These are phyloP conservation scores for Eulithis testata DNA, from an alignment of 2,888 invertebrate species.

Conservation along the genomic window DNA sequence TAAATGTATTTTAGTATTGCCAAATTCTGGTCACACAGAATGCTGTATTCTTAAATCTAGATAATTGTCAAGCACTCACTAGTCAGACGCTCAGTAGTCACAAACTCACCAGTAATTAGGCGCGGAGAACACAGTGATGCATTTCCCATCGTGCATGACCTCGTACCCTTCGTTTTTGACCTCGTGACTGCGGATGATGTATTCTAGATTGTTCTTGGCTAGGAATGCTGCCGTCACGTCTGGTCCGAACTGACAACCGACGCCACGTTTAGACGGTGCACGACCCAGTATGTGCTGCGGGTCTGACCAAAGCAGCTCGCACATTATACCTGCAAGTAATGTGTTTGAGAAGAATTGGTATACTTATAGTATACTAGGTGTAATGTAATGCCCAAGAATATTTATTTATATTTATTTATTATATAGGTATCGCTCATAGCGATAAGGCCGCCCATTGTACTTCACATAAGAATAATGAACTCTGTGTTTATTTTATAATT, in stretches of 20 bases:
- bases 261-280: slow-evolving; percentile 97
- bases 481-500: no score
- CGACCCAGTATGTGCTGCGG: slow-evolving; percentile 96
- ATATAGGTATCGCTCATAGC: no score
- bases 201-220: slow-evolving; percentile 93
- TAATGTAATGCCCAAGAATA: no score
- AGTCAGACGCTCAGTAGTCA: background rate
- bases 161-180: slow-evolving; percentile 99
- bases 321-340: slow-evolving; percentile 91
- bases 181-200: slow-evolving; percentile 98
- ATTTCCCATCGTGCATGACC: slow-evolving; percentile 96
- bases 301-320: slow-evolving; percentile 99
- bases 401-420: no score
- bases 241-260: slow-evolving; percentile 99
- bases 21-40: no score
- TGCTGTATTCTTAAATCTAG: no score
- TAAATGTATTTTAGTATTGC: no score
- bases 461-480: no score
- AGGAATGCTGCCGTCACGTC: slow-evolving; percentile 97
- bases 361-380: no score
- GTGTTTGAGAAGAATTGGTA: no score
- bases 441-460: no score
- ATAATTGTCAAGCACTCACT: background rate
- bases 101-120: slow-evolving; percentile 97
- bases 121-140: slow-evolving; percentile 99